Base-by-base conservation (phyloP, 2,888 invertebrate species). In the Phyto melanocephala region DNA sequence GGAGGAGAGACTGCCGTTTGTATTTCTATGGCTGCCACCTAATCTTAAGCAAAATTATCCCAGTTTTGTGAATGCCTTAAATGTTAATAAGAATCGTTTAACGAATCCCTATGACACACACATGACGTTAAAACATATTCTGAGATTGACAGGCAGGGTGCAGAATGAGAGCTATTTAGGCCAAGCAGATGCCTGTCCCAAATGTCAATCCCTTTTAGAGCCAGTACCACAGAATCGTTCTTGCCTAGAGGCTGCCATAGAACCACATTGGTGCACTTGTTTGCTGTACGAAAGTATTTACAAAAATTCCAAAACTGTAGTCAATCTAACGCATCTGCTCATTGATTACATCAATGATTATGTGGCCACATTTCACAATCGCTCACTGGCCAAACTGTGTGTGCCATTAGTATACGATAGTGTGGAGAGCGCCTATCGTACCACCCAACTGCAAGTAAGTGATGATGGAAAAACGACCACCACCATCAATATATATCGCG, bases 191-290 rank as follows among this genome's bases (percentile, higher is more conserved):
- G 93, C 93, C n/a, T 96, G 95, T 87, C 92, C 93, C 0, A 92
- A 92, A 2, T 96, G 96, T 86, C 93, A 93, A 79, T 94, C 94
- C 71, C 86, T 96, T 68, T 93, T 96, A 68, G 88, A 91, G 45
- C 91, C 92, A 33, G 92, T 95, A 1, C 92, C 92, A 13, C 89
- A 89, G 40, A 93, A 93, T 80, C 92, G 96, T 24, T 94, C 94
- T 1, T 96, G 96, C 87, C 91, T 91, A 42, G 94, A 95, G 72
- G 94, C 93, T 6, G 93, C 93, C 0, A 94, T 96, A 67, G 92
- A 92, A 8, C 92, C 93, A 50, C 95, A 95, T 87, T 96, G 96
- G 96, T 96, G 96, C 88, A 94, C 95, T 74, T 96, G 96, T 87
- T 93, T 93, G 71, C 93, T 93, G 24, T 93, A 94, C 86, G 91